These are phyloP conservation scores for Lepidocyrtinus sp. DNA, from an alignment of 2,888 invertebrate species.

Conservation along the genomic window DNA sequence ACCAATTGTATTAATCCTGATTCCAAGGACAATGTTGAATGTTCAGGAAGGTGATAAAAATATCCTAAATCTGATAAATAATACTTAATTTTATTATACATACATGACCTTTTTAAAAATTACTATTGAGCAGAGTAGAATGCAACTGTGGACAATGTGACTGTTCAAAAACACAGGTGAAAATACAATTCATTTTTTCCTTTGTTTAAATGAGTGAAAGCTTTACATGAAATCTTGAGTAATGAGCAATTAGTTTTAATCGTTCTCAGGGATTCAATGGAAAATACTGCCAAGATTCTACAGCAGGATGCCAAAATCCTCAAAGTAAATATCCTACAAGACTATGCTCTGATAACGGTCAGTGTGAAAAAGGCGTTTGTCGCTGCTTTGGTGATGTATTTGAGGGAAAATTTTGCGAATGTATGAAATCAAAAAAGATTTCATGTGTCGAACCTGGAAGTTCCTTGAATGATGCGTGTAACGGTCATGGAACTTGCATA, in stretches of 20 bases:
- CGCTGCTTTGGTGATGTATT: slow-evolving; percentile 12
- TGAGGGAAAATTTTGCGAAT: slow-evolving; percentile 56
- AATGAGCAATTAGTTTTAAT: no score
- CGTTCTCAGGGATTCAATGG: slow-evolving; percentile 43
- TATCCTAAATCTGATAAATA: background rate
- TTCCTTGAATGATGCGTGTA: slow-evolving; percentile 14
- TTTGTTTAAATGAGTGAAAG: no score
- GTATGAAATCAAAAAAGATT: slow-evolving; percentile 25
- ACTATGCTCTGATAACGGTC: slow-evolving; percentile 36
- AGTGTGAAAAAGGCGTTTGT: slow-evolving; percentile 43
- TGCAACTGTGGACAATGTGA: slow-evolving; percentile 58
- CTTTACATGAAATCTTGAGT: no score
- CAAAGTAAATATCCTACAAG: background rate
- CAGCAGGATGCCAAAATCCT: slow-evolving; percentile 15
- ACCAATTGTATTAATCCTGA: slow-evolving; percentile 19
- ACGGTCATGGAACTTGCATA: slow-evolving; percentile 45
- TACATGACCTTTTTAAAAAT: background rate
- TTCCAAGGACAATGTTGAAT: background rate
- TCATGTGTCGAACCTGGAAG: slow-evolving; percentile 52
- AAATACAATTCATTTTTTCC: no score
- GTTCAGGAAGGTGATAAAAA: slow-evolving; percentile 33
- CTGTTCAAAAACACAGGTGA: no score
- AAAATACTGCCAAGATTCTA: slow-evolving; percentile 47
- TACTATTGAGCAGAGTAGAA: slow-evolving; percentile 45
- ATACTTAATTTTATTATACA: no score